phyloP scores from a whole-genome alignment of 2,797 vertebrate species.

The Rhinella marina region DNA sequence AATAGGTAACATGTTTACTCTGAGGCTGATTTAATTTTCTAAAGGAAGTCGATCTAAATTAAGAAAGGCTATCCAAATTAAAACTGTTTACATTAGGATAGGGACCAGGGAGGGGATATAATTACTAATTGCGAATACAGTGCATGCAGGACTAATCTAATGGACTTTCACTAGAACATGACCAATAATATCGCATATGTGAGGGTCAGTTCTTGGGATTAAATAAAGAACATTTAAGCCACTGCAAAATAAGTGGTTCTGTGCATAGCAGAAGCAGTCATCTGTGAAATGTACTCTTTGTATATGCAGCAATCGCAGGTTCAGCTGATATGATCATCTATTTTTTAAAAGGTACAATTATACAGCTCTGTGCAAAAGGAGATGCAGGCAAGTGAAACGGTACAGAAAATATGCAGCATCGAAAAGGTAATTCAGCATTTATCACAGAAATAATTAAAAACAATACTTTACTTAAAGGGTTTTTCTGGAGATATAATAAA shows the following conservation, averaged over 20 bases:
- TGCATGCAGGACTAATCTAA: constrained; percentile 39
- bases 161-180: constrained; percentile 16
- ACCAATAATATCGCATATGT: neutral
- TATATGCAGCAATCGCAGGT: constrained; percentile 28
- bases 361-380: constrained; percentile 17
- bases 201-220: constrained; percentile 32
- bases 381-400: neutral
- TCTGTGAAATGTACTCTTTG: constrained; percentile 41
- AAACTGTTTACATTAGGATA: constrained; percentile 55
- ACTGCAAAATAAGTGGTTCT: constrained; percentile 12
- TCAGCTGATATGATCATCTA: constrained; percentile 26
- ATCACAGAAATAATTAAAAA: constrained; percentile 23
- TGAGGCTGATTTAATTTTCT: constrained; percentile 57
- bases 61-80: constrained; percentile 52
- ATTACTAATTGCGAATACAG: constrained; percentile 41
- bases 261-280: neutral
- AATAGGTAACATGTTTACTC: constrained; percentile 62
- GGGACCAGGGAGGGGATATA: constrained; percentile 11
- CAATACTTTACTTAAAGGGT: constrained; percentile 6
- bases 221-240: constrained; percentile 40
- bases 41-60: constrained; percentile 53
- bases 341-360: constrained; percentile 43
- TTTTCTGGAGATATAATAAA: neutral
- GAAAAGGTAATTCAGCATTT: constrained; percentile 4
- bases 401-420: neutral